Evolutionary conservation across 2,888 invertebrate species (phyloP).

Genomic region (Mimumesa dahlbomi): DNA sequence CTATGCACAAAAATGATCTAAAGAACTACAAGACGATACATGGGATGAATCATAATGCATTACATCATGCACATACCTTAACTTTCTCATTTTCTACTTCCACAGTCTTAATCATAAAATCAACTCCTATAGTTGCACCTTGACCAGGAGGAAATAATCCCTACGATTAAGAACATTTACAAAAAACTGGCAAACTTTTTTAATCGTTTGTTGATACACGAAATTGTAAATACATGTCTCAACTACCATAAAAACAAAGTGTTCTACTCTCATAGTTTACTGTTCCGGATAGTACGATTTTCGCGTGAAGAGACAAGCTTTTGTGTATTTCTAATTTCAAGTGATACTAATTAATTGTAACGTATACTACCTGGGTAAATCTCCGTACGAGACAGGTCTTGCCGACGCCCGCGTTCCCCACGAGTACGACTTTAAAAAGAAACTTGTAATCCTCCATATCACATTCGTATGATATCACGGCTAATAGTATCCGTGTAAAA

Average conservation of each 20-base stretch:
- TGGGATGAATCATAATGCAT: constrained; percentile 42
- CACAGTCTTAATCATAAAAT: constrained; percentile 99
- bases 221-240: background rate
- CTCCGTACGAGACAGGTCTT: constrained; percentile 98
- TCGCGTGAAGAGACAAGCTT: background rate
- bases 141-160: constrained; percentile 99
- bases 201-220: too few species aligned
- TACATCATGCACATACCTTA: constrained; percentile 83
- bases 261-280: constrained; percentile 6
- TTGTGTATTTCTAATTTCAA: background rate
- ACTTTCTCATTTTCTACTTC: constrained; percentile 98
- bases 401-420: constrained; percentile 99
- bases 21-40: constrained; percentile 15
- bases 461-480: constrained; percentile 18
- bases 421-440: constrained; percentile 98
- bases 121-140: constrained; percentile 99
- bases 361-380: constrained; percentile 91
- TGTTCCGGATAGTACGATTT: background rate
- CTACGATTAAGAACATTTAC: constrained; percentile 77
- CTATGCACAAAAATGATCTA: constrained; percentile 1
- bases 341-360: background rate
- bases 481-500: constrained; percentile 25
- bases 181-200: background rate
- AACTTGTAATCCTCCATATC: constrained; percentile 99
- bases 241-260: constrained; percentile 6